Evolutionary conservation across 2,797 vertebrate species (phyloP), one percentile per base, ranked within the genome.

Genomic region (Lagorchestes hirsutus): DNA sequence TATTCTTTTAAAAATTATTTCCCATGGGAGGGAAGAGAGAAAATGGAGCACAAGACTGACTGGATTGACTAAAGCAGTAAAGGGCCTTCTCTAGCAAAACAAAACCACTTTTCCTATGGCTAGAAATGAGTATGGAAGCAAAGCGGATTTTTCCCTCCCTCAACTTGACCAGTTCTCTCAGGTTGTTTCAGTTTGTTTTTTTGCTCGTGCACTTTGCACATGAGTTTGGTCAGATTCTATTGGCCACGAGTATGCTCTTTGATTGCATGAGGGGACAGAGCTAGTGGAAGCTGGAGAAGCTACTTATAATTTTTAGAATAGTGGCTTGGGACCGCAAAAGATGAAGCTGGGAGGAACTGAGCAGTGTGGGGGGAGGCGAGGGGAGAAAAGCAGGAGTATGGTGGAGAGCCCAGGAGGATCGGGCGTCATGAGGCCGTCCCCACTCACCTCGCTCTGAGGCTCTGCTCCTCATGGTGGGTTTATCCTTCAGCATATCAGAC

Each of bases 381-480:
- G 29, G n/a, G 18, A n/a, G 31, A 55, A 56, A 95, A 92, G 59
- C 56, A 28, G 57, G 40, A 82, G 57, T 67, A 29, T 59, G 57
- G 87, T 24, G 91, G 93, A 87, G 29, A 16, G 22, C 54, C 54
- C 11, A 13, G 56, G 56, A 62, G 54, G 57, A 27, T 54, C 27
- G 93, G 50, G 55, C 54, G 56, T 52, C 8, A 74, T n/a, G 54
- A 58, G 46, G 16, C 46, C 90, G 1, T 31, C 18, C 55, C 91
- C 18, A 58, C 95, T 93, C 96, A 98, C 97, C 96, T 97, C 92
- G 97, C 91, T 59, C 92, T 95, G 95, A n/a, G 55, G 87, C 90
- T 95, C 93, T 95, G 54, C 54, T 95, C 59, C 96, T 97, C 95
- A 97, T 97, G 92, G 91, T 96, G 90, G 95, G 52, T 97, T 94